A percentile compares a stretch with the other conserved stretches of the same genome.
phyloP scores from a whole-genome alignment of 2,797 vertebrate genomes.

The Peromyscus aztecus region DNA sequence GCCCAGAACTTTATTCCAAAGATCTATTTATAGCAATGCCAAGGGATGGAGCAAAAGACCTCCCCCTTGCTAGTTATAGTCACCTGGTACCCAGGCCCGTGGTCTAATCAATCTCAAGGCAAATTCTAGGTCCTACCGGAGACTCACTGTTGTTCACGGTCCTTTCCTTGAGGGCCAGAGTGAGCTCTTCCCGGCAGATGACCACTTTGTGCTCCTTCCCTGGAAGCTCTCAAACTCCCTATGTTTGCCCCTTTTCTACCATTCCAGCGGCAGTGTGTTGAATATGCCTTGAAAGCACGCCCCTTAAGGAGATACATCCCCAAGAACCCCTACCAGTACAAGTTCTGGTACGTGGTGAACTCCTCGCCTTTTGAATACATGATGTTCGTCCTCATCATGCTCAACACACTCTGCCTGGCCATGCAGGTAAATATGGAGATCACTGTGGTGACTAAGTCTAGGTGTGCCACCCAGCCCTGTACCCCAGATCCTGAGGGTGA shows the following conservation, averaged over 20 bases:
- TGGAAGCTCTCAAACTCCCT: conserved; percentile 9
- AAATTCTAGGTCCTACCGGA: not conserved
- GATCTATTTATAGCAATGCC: no score
- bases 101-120: not conserved
- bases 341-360: conserved; percentile 99
- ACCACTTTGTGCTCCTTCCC: not conserved
- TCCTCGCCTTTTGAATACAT: conserved; percentile 99
- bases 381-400: conserved; percentile 99
- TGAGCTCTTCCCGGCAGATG: not conserved
- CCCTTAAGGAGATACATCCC: conserved; percentile 98
- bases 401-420: conserved; percentile 99
- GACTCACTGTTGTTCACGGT: accelerated
- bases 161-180: not conserved
- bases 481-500: conserved; percentile 38
- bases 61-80: no score
- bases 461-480: not conserved
- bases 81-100: no score
- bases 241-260: conserved; percentile 75
- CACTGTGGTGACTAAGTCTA: not conserved
- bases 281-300: conserved; percentile 97
- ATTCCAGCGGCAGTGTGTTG: conserved; percentile 97
- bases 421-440: conserved; percentile 94
- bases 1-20: no score
- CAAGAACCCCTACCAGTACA: conserved; percentile 99
- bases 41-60: no score